Conservation (phyloP, 2,797 vertebrate genomes). For the Bucorvus abyssinicus region DNA sequence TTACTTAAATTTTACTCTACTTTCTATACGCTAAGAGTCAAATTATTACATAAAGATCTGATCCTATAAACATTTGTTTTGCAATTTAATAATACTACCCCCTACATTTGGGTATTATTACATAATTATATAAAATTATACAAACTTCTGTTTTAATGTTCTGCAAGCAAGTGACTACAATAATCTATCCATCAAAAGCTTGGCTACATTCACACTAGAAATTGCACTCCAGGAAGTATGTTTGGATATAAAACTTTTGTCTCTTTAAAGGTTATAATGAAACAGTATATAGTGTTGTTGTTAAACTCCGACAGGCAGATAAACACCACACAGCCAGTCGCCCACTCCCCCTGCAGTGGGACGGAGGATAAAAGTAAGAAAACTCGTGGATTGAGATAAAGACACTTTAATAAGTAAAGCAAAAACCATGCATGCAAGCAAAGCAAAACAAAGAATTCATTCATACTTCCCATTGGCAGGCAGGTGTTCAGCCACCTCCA, state of each 20-base stretch:
- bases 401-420: not conserved
- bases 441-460: not conserved
- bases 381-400: not conserved
- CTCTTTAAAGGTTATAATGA: not conserved
- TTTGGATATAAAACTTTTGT: not conserved
- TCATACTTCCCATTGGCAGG: fast-evolving
- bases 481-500: not conserved
- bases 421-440: fast-evolving
- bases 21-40: not conserved
- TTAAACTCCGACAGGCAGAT: not conserved
- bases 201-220: not conserved
- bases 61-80: not conserved
- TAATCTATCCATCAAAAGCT: not conserved
- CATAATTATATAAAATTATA: not conserved
- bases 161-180: not conserved
- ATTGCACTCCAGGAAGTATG: not conserved
- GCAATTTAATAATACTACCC: not conserved
- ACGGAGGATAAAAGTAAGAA: not conserved
- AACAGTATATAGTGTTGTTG: not conserved
- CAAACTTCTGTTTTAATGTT: not conserved
- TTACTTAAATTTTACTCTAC: not conserved
- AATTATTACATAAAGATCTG: not conserved
- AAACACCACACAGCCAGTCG: not conserved
- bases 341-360: not conserved
- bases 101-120: not conserved